Percentiles rank a stretch among this genome's conserved stretches.
phyloP scores from a whole-genome alignment of 1,140 invertebrate genomes.

The Camponotus vicinus region DNA sequence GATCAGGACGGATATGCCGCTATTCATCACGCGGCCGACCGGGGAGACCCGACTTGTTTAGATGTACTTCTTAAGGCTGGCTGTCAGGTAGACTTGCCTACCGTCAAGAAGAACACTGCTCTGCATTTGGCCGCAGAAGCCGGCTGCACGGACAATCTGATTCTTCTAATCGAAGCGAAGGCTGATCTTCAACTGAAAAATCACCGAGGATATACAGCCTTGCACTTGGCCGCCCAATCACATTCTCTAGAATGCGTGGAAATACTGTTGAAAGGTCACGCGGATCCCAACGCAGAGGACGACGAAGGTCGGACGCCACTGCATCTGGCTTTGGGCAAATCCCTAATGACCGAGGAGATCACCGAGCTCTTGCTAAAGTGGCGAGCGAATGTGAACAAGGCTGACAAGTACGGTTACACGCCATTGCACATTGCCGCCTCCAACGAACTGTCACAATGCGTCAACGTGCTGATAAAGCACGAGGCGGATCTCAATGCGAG shows the following conservation, averaged over 20 bases:
- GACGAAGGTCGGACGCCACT: constrained; percentile 92
- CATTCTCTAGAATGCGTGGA: constrained; percentile 93
- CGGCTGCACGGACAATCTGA: constrained; percentile 91
- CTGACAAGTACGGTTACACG: constrained; percentile 96
- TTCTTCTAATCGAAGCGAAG: constrained; percentile 90
- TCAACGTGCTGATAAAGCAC: constrained; percentile 93
- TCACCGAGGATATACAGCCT: constrained; percentile 91
- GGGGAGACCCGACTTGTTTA: constrained; percentile 90
- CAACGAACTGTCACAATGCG: constrained; percentile 93
- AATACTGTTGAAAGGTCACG: constrained; percentile 89
- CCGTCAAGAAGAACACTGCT: constrained; percentile 90
- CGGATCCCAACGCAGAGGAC: constrained; percentile 92
- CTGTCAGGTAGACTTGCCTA: constrained; percentile 87
- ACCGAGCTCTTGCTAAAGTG: constrained; percentile 91
- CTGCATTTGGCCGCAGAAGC: constrained; percentile 93
- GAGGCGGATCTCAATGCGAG: constrained; percentile 94
- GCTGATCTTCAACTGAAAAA: constrained; percentile 91
- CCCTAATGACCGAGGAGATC: constrained; percentile 91
- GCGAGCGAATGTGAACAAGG: constrained; percentile 93
- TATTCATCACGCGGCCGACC: constrained; percentile 92
- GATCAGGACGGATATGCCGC: constrained; percentile 91
- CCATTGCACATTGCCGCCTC: constrained; percentile 95
- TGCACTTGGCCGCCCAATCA: constrained; percentile 92
- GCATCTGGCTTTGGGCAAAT: constrained; percentile 92
- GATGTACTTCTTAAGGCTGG: constrained; percentile 90